Conservation (phyloP, 2,797 vertebrate genomes). For the Microctenopoma lineatum region DNA sequence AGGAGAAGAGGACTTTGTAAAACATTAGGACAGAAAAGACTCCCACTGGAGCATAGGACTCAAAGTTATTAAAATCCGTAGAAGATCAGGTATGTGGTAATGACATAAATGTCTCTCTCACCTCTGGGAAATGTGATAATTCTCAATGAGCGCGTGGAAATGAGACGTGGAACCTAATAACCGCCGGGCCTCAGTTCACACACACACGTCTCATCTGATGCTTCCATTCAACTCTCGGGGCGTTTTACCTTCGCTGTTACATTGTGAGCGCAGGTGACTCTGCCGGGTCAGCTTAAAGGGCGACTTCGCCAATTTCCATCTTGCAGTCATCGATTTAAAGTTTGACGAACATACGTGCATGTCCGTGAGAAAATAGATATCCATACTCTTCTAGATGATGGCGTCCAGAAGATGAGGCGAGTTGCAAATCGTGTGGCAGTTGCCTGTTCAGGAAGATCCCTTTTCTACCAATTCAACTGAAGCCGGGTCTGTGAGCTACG, state of each 20-base stretch:
- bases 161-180: constrained; percentile 47
- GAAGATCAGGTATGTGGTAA: constrained; percentile 13
- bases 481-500: too few relatives aligned
- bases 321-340: too few relatives aligned
- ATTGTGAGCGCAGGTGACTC: constrained; percentile 3
- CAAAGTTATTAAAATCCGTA: constrained; percentile 12
- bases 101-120: background rate
- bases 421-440: too few relatives aligned
- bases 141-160: constrained; percentile 28
- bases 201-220: constrained; percentile 3
- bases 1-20: constrained; percentile 14
- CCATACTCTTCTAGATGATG: too few relatives aligned
- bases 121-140: constrained; percentile 12
- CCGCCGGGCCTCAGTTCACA: constrained; percentile 24
- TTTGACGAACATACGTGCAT: too few relatives aligned
- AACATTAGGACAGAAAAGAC: constrained; percentile 21
- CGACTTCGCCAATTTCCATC: too few relatives aligned
- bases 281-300: too few relatives aligned
- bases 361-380: too few relatives aligned
- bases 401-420: too few relatives aligned
- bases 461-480: too few relatives aligned
- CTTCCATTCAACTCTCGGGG: background rate
- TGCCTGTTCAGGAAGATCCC: too few relatives aligned
- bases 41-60: background rate
- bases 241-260: constrained; percentile 8